Base-by-base conservation (phyloP, 2,797 vertebrate genomes). In the Mallotus villosus region DNA sequence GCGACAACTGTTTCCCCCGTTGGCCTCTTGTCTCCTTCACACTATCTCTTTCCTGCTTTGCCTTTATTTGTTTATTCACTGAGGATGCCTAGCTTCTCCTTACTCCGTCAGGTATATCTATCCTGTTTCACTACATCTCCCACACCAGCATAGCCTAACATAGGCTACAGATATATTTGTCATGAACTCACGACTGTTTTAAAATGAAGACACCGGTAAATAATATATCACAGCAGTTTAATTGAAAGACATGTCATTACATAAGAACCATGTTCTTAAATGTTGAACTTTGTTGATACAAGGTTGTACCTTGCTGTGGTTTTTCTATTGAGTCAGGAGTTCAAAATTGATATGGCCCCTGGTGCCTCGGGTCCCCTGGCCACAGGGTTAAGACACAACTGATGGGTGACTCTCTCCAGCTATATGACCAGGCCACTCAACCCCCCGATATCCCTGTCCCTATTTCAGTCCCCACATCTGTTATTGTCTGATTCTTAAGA, bases 401-500 rank as follows among this genome's bases (percentile, higher is more conserved):
- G 90, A 91, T 90, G 86, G 82, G 85, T 82, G 64, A 85, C 79
- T 67, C 85, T 67, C 85, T 82, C 84, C 84, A 59, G 83, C 85
- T 80, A 91, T 89, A 88, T 87, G 87, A 91, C 91, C 88, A 88
- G 91, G 88, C 90, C 91, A 91, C 89, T 91, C 91, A 90, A 85
- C 89, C 85, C 83, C 84, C 85, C 82, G 71, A 90, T 83, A 89
- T 81, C 72, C 81, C 81, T 86, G 85, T 87, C 87, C 91, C 91
- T 85, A 90, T 93, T 92, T 90, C 86, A 88, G 87, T 90, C 88
- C 73, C 83, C 88, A 92, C 92, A 94, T 94, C 91, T 93, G 90
- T 94, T 94, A 94, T 92, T 92, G 92, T 94, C 92, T 94, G 92
- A 93, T 94, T 93, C 92, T 92, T 93, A 88, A 92, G 91, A 92